Conservation (phyloP, 2,113 vertebrate genomes). For the Ptilorrhoa leucosticta region DNA sequence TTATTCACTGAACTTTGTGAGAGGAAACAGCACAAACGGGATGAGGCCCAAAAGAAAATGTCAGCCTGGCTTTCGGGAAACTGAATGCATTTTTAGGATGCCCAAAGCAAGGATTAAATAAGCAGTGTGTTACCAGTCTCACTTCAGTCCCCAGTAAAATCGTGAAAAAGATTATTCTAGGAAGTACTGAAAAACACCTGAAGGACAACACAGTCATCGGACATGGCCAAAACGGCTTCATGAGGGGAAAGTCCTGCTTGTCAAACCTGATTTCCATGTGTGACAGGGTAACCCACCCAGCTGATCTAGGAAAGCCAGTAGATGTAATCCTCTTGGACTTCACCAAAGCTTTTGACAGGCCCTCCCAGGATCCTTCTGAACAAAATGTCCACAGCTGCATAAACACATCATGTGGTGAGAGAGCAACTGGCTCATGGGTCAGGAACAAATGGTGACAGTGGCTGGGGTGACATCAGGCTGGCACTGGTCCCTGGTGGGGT, state of each 20-base stretch:
- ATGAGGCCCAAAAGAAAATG: background rate
- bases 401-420: background rate
- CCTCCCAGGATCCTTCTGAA: background rate
- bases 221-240: rapidly evolving
- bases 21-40: background rate
- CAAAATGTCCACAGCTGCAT: background rate
- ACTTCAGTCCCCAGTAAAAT: background rate
- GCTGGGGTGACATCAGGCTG: background rate
- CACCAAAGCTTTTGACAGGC: background rate
- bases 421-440: background rate
- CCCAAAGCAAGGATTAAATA: background rate
- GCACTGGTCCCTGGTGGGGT: background rate
- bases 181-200: background rate
- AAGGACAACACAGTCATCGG: rapidly evolving
- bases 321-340: background rate
- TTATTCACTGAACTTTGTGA: background rate
- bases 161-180: background rate
- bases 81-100: background rate
- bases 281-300: background rate
- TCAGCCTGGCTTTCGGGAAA: background rate
- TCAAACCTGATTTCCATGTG: background rate
- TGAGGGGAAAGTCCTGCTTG: background rate
- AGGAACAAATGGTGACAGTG: background rate
- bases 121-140: background rate
- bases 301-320: background rate